Percentiles rank a stretch among this genome's conserved stretches.
Conservation (phyloP, 2,797 vertebrate species). For the Chiloscyllium punctatum region DNA sequence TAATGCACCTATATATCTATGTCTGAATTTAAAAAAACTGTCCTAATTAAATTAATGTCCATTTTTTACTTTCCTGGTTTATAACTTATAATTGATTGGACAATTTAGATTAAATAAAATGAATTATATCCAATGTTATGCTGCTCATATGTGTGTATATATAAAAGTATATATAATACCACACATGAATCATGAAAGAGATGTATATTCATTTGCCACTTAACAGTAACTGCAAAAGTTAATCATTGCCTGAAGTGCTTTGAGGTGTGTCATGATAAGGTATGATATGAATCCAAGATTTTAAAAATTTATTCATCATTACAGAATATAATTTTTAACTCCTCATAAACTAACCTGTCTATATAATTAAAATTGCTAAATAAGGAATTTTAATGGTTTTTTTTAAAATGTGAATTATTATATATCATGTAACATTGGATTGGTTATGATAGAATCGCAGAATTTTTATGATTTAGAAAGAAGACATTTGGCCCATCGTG, state of each 20-base stretch:
- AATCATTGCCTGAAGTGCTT: constrained; percentile 1
- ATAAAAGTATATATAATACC: background rate
- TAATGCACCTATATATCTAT: constrained; percentile 21
- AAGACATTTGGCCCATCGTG: no score
- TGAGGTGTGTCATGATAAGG: background rate
- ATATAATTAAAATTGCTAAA: constrained; percentile 14
- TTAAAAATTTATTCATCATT: constrained; percentile 22
- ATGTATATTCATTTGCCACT: constrained; percentile 28
- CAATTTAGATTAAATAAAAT: constrained; percentile 27
- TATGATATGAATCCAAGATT: background rate
- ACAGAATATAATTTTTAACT: constrained; percentile 19
- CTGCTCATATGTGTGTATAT: background rate
- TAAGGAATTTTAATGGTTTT: constrained; percentile 14
- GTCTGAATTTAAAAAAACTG: background rate
- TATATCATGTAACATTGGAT: background rate
- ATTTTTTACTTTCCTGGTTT: constrained; percentile 16
- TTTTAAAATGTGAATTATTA: background rate
- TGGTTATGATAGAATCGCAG: background rate
- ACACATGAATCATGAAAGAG: constrained; percentile 16
- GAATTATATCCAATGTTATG: constrained; percentile 14
- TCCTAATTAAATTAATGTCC: constrained; percentile 13
- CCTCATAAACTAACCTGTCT: constrained; percentile 14
- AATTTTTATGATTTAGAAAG: no score
- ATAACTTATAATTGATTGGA: constrained; percentile 9
- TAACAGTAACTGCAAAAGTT: constrained; percentile 7